Evolutionary conservation across 2,797 vertebrate genomes (phyloP).

Genomic region (Cheracebus regulus): DNA sequence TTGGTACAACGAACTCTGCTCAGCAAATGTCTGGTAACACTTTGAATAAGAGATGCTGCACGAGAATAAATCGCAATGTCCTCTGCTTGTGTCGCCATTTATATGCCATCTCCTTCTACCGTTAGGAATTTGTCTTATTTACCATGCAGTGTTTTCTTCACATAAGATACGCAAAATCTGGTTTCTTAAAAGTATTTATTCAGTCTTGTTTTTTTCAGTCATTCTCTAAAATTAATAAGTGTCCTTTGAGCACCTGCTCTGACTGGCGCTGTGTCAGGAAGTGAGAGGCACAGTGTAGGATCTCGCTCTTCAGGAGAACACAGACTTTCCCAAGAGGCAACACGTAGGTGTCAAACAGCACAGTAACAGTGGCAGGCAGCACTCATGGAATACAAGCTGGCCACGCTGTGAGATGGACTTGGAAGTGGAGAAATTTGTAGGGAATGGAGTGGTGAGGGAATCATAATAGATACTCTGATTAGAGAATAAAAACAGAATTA

Average conservation of each 20-base stretch:
- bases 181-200: background rate
- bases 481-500: background rate
- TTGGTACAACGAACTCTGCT: background rate
- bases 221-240: background rate
- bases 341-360: fast-evolving
- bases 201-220: background rate
- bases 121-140: background rate
- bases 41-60: background rate
- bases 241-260: background rate
- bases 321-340: background rate
- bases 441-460: background rate
- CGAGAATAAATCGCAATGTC: background rate
- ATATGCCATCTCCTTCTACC: fast-evolving
- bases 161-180: background rate
- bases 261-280: fast-evolving
- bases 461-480: fast-evolving
- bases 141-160: background rate
- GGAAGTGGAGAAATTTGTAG: background rate
- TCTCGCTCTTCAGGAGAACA: background rate
- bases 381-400: fast-evolving
- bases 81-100: background rate
- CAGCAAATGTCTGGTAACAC: background rate
- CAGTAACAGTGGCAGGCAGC: fast-evolving
- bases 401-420: background rate
- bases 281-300: fast-evolving